These are phyloP conservation scores for Potorous gilbertii DNA, from an alignment of 2,797 vertebrate genomes.

Conservation along the genomic window DNA sequence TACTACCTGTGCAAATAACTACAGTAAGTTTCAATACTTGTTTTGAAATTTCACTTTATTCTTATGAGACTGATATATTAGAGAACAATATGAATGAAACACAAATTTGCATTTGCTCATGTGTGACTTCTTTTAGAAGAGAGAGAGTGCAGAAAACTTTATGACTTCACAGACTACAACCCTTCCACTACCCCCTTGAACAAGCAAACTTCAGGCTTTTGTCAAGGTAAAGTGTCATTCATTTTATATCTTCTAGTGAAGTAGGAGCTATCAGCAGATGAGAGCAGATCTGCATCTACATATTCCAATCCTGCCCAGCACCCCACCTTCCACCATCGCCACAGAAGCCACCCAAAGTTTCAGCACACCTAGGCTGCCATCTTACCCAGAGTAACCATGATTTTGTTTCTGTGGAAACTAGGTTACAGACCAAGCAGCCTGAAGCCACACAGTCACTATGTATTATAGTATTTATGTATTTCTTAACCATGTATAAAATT, in stretches of 20 bases:
- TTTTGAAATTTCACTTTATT: background rate
- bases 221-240: background rate
- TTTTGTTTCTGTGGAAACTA: background rate
- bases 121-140: background rate
- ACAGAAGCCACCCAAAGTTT: too few relatives aligned
- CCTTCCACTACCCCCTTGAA: background rate
- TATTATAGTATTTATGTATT: background rate
- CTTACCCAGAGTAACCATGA: too few relatives aligned
- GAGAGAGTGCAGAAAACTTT: background rate
- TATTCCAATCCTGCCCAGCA: background rate
- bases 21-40: background rate
- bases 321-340: background rate
- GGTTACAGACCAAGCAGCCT: background rate
- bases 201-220: background rate
- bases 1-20: background rate
- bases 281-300: background rate
- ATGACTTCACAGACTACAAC: background rate
- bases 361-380: too few relatives aligned
- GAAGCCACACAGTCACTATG: background rate
- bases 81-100: background rate
- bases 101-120: background rate
- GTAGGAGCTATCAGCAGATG: background rate
- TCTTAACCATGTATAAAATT: background rate
- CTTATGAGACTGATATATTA: background rate
- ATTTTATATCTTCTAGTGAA: background rate